phyloP scores from a whole-genome alignment of 2,888 invertebrate genomes.

The Rotaria macrura region DNA sequence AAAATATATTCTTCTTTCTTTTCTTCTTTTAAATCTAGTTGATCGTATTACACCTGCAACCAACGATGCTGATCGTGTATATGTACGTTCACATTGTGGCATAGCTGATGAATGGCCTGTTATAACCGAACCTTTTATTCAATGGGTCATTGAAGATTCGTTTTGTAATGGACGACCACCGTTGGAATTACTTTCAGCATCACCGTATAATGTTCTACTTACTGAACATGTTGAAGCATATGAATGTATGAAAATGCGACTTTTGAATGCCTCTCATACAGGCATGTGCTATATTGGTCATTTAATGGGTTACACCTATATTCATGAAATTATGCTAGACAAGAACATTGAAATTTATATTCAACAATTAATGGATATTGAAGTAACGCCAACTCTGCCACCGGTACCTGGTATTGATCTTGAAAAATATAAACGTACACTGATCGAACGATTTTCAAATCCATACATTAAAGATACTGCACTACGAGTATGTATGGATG shows the following conservation, averaged over 20 bases:
- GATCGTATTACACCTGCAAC: constrained; percentile 30
- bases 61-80: constrained; percentile 19
- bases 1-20: background rate
- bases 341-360: constrained; percentile 10
- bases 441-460: constrained; percentile 30
- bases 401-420: constrained; percentile 25
- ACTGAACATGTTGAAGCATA: constrained; percentile 25
- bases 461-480: constrained; percentile 25
- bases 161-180: constrained; percentile 26
- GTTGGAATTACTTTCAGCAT: background rate
- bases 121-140: constrained; percentile 23
- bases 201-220: background rate
- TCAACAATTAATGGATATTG: constrained; percentile 18
- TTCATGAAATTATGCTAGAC: constrained; percentile 24
- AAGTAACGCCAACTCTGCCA: constrained; percentile 18
- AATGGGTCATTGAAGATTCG: constrained; percentile 31
- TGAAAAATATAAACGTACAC: constrained; percentile 22
- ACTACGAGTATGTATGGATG: constrained; percentile 26
- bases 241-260: constrained; percentile 31
- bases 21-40: background rate
- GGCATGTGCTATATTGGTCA: constrained; percentile 24
- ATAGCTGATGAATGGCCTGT: constrained; percentile 26
- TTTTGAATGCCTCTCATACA: constrained; percentile 22
- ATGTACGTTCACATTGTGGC: constrained; percentile 10
- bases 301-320: constrained; percentile 19